These are phyloP conservation scores for Drosophila conformis DNA, from an alignment of 2,888 invertebrate genomes.

Conservation along the genomic window DNA sequence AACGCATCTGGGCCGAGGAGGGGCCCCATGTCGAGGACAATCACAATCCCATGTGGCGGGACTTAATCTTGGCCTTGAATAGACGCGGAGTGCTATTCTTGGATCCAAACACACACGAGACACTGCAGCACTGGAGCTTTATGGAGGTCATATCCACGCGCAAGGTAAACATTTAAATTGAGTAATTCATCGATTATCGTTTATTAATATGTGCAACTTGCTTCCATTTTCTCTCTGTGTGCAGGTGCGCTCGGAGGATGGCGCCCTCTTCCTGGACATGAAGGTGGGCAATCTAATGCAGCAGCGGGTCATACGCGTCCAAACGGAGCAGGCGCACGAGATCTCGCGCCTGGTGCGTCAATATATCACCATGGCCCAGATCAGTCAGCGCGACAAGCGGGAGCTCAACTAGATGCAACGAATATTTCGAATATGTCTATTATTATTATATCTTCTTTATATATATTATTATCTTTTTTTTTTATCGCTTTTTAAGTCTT, in stretches of 20 bases:
- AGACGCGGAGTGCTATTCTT: conserved; percentile 96
- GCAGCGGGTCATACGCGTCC: conserved; percentile 96
- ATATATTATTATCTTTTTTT: conserved; percentile 37
- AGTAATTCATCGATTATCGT: background rate
- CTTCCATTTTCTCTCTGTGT: background rate
- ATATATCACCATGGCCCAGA: conserved; percentile 96
- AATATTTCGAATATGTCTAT: conserved; percentile 43
- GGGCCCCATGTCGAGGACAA: conserved; percentile 84
- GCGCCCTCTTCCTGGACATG: conserved; percentile 96
- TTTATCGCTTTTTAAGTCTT: conserved; percentile 51
- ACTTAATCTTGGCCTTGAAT: conserved; percentile 97
- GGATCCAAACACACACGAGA: conserved; percentile 96
- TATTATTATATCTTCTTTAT: conserved; percentile 33
- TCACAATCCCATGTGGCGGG: conserved; percentile 89
- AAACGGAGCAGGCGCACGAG: conserved; percentile 99
- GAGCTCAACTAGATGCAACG: conserved; percentile 73
- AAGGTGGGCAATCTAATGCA: conserved; percentile 98
- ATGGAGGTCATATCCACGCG: conserved; percentile 98
- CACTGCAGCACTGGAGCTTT: conserved; percentile 96
- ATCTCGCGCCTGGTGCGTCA: conserved; percentile 97
- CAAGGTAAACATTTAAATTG: conserved; percentile 87
- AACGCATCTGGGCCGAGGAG: conserved; percentile 90
- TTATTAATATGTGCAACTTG: background rate
- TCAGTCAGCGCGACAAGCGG: conserved; percentile 84
- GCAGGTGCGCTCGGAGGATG: conserved; percentile 94